These are phyloP conservation scores for Podotricha telesiphe DNA, from an alignment of 2,888 invertebrate species.

Conservation along the genomic window DNA sequence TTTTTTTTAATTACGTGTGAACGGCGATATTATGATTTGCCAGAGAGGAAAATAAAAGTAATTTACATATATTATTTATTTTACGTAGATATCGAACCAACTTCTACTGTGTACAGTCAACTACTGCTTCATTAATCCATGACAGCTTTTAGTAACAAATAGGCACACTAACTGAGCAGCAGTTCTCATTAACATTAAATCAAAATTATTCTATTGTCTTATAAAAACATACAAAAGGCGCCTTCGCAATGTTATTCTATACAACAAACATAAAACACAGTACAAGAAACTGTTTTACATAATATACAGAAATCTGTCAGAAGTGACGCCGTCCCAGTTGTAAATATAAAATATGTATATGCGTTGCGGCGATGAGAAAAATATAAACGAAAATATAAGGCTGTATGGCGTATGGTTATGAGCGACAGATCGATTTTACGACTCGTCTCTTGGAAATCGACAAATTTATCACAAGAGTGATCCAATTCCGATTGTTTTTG, in stretches of 20 bases:
- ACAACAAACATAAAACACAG: slow-evolving; percentile 35
- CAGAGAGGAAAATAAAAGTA: too few species aligned
- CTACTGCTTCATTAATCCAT: neutral
- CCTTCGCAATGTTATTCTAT: slow-evolving; percentile 20
- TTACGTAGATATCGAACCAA: neutral
- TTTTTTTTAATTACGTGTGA: too few species aligned
- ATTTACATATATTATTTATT: too few species aligned
- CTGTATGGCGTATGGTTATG: neutral
- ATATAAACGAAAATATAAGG: slow-evolving; percentile 13
- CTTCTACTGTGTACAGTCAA: neutral
- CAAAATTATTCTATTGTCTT: neutral
- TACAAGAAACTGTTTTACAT: slow-evolving; percentile 29
- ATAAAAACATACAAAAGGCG: neutral
- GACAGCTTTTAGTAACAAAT: neutral
- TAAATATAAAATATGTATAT: slow-evolving; percentile 27
- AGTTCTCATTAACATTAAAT: neutral
- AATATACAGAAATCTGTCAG: slow-evolving; percentile 39
- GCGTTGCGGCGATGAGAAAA: slow-evolving; percentile 13
- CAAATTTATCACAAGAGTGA: neutral
- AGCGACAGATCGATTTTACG: slow-evolving; percentile 20
- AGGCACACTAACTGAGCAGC: too few species aligned
- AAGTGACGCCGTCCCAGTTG: slow-evolving; percentile 26
- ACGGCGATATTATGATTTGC: too few species aligned
- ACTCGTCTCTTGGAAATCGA: neutral
- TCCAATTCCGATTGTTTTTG: neutral